phyloP scores from a whole-genome alignment of 2,888 invertebrate species.

The Amiota mariae region DNA sequence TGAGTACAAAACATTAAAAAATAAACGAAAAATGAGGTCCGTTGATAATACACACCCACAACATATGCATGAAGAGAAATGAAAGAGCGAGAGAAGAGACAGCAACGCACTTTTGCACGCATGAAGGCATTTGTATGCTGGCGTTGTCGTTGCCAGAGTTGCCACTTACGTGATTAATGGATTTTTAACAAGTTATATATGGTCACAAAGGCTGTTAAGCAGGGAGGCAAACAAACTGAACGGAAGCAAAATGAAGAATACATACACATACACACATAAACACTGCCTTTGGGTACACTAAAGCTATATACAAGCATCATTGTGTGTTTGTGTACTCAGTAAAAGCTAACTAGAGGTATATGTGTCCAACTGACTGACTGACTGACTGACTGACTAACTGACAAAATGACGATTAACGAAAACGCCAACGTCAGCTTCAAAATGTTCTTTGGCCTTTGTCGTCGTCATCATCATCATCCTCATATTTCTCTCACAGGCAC shows the following conservation, averaged over 20 bases:
- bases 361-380: conserved; percentile 39
- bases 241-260: conserved; percentile 42
- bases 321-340: conserved; percentile 32
- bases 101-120: conserved; percentile 53
- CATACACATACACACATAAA: conserved; percentile 40
- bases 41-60: conserved; percentile 20
- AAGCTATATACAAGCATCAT: conserved; percentile 32
- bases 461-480: too few species aligned
- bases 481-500: too few species aligned
- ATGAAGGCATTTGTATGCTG: conserved; percentile 68
- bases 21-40: conserved; percentile 13
- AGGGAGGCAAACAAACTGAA: neutral
- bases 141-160: conserved; percentile 62
- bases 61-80: conserved; percentile 12
- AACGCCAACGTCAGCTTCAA: too few species aligned
- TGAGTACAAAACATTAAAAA: conserved; percentile 21
- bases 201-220: conserved; percentile 17
- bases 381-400: conserved; percentile 28
- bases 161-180: conserved; percentile 70
- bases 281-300: conserved; percentile 20
- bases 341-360: neutral
- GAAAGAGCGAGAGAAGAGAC: neutral
- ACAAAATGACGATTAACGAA: neutral
- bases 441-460: too few species aligned
- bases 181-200: conserved; percentile 68